These are phyloP conservation scores for Protobothrops flavoviridis DNA, from an alignment of 2,113 vertebrate species.

Conservation along the genomic window DNA sequence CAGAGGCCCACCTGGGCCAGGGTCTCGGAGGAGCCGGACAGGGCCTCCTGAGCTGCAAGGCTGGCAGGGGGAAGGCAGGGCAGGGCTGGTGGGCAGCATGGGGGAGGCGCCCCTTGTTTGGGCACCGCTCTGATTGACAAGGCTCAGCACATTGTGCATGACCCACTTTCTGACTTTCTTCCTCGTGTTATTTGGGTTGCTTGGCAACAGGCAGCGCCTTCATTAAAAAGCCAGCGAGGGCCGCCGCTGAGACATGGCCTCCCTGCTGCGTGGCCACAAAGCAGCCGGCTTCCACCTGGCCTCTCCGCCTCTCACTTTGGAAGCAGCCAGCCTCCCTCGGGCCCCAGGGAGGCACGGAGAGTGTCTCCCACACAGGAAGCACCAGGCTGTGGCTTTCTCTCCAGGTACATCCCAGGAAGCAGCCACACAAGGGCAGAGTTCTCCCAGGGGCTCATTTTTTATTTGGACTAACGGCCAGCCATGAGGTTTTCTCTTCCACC, in stretches of 20 bases:
- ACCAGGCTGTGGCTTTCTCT: background rate
- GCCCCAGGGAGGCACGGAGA: background rate
- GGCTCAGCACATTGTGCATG: slow-evolving; percentile 46
- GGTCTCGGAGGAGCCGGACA: background rate
- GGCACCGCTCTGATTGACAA: slow-evolving; percentile 41
- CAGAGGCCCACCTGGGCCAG: background rate
- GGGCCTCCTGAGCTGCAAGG: background rate
- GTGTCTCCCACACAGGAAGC: background rate
- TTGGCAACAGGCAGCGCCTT: slow-evolving; percentile 60
- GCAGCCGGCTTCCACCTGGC: slow-evolving; percentile 33
- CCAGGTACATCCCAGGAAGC: background rate
- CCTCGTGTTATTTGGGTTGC: slow-evolving; percentile 41
- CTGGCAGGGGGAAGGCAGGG: background rate
- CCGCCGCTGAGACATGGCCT: background rate
- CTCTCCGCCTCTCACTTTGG: slow-evolving; percentile 13
- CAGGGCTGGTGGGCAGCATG: background rate
- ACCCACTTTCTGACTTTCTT: slow-evolving; percentile 55
- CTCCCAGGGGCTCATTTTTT: background rate
- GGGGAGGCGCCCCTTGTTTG: slow-evolving; percentile 22
- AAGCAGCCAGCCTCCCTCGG: background rate
- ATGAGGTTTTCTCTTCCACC: background rate
- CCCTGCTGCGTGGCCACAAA: background rate
- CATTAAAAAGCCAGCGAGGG: slow-evolving; percentile 37
- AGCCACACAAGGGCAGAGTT: background rate
- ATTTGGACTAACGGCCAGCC: too few relatives aligned